These are phyloP conservation scores for Temnothorax nylanderi DNA, from an alignment of 1,140 invertebrate genomes.

Conservation along the genomic window DNA sequence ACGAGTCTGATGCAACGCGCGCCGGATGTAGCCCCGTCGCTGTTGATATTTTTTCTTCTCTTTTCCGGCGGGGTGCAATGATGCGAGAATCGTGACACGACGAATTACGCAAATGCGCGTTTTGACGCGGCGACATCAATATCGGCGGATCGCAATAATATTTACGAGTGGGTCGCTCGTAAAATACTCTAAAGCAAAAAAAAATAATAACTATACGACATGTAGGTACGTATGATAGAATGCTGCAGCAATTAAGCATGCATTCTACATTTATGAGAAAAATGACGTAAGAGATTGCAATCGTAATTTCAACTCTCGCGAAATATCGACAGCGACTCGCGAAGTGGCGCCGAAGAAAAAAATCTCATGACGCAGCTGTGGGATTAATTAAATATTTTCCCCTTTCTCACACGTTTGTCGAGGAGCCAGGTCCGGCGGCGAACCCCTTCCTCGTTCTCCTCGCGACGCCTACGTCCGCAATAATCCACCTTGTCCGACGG, in stretches of 20 bases:
- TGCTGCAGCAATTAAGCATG: background rate
- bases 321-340: background rate
- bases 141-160: conserved; percentile 36
- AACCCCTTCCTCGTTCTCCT: background rate
- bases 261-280: background rate
- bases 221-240: background rate
- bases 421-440: too few species aligned
- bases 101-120: conserved; percentile 58
- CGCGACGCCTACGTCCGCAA: conserved; percentile 36
- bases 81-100: conserved; percentile 54
- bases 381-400: conserved; percentile 29
- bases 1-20: conserved; percentile 25
- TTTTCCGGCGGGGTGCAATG: conserved; percentile 39
- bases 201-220: background rate
- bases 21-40: conserved; percentile 35
- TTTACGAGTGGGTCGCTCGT: conserved; percentile 17
- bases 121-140: conserved; percentile 51
- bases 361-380: conserved; percentile 3
- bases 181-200: background rate
- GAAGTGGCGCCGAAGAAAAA: background rate
- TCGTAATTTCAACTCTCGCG: background rate
- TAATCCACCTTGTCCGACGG: conserved; percentile 40
- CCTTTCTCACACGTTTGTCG: background rate
- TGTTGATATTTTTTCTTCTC: conserved; percentile 15
- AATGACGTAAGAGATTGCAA: background rate